Evolutionary conservation across 30 jellyfish, hydroid and myxozoan genomes (phyloP).

Genomic region (Sanderia malayensis): DNA sequence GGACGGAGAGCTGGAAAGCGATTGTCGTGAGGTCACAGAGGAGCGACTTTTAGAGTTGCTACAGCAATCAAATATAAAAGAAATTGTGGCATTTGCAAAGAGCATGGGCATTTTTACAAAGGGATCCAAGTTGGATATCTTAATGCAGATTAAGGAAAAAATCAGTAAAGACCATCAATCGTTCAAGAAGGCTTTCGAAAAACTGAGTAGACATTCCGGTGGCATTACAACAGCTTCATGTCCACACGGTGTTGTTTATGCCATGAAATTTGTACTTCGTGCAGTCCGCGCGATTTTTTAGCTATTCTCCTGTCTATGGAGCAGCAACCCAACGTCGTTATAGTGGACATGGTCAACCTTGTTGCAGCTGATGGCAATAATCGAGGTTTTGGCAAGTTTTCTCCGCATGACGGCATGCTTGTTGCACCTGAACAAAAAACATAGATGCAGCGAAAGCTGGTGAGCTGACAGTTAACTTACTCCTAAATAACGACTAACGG

Average conservation of each 20-base stretch:
- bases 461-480: constrained; percentile 10
- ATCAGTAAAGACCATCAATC: constrained; percentile 8
- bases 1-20: constrained; percentile 21
- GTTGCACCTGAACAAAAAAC: constrained; percentile 4
- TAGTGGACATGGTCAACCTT: constrained; percentile 32
- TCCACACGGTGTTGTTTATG: constrained; percentile 51
- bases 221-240: constrained; percentile 49
- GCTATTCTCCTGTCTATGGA: constrained; percentile 30
- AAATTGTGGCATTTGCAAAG: constrained; percentile 15
- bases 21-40: constrained; percentile 36
- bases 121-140: constrained; percentile 40
- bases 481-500: neutral
- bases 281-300: constrained; percentile 53
- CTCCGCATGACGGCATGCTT: constrained; percentile 33
- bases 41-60: constrained; percentile 31
- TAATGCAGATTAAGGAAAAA: constrained; percentile 32
- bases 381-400: neutral
- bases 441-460: neutral
- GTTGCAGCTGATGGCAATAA: constrained; percentile 30
- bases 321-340: constrained; percentile 14
- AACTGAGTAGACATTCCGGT: constrained; percentile 50
- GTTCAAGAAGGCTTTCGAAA: constrained; percentile 36
- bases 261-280: constrained; percentile 28
- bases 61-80: constrained; percentile 1
- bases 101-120: constrained; percentile 12